phyloP scores from a whole-genome alignment of 2,888 invertebrate genomes.

The Criorhina ranunculi region DNA sequence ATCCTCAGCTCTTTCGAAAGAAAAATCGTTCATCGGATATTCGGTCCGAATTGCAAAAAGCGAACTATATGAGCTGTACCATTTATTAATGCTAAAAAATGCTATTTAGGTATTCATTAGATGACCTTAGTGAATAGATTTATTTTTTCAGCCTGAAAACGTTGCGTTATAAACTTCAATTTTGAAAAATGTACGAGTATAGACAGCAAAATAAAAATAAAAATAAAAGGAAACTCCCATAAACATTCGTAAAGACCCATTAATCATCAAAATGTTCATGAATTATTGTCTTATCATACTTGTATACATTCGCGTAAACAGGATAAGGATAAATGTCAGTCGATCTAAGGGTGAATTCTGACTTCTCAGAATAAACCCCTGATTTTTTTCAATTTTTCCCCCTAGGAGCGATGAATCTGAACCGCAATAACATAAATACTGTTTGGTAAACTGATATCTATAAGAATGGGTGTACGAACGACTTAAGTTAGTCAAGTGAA shows the following conservation, averaged over 20 bases:
- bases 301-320: slow-evolving; percentile 57
- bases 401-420: slow-evolving; percentile 33
- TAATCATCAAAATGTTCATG: slow-evolving; percentile 60
- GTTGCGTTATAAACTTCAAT: too few relatives aligned
- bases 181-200: too few relatives aligned
- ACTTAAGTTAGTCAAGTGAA: slow-evolving; percentile 71
- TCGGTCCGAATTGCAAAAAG: too few relatives aligned
- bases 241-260: slow-evolving; percentile 46
- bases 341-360: slow-evolving; percentile 50
- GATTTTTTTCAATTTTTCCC: slow-evolving; percentile 8
- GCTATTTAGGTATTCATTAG: too few relatives aligned
- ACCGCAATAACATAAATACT: slow-evolving; percentile 74
- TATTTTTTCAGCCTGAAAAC: too few relatives aligned
- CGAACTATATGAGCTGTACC: too few relatives aligned
- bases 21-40: too few relatives aligned
- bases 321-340: slow-evolving; percentile 53
- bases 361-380: slow-evolving; percentile 28
- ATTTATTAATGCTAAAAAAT: too few relatives aligned
- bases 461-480: slow-evolving; percentile 37
- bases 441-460: slow-evolving; percentile 70
- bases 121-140: too few relatives aligned
- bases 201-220: slow-evolving; percentile 2
- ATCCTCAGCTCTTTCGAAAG: too few relatives aligned
- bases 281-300: slow-evolving; percentile 67
- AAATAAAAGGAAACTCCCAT: slow-evolving; percentile 9